These are phyloP conservation scores for Crossaster papposus DNA, from an alignment of 53 echinoderm and acorn worm species.

Conservation along the genomic window DNA sequence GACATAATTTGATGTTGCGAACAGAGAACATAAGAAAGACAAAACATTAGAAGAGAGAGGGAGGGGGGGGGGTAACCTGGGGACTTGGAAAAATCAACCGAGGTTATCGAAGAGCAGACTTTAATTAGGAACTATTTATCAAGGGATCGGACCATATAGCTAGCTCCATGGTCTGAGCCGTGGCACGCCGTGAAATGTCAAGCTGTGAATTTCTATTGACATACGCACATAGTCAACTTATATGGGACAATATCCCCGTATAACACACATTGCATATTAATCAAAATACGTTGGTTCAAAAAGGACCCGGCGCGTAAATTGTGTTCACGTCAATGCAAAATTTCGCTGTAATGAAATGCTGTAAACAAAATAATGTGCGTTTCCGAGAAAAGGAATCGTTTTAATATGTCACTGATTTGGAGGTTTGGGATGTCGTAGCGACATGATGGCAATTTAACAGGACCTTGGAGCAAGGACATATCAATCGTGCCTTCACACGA, in stretches of 20 bases:
- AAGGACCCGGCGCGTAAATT: no score
- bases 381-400: no score
- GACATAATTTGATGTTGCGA: conserved; percentile 11
- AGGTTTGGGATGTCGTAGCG: no score
- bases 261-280: neutral
- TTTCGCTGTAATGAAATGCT: no score
- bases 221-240: neutral
- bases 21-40: neutral
- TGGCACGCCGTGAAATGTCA: neutral
- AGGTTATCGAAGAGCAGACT: neutral
- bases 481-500: no score
- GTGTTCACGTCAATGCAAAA: no score
- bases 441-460: no score
- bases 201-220: neutral
- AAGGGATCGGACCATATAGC: neutral
- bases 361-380: no score
- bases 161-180: no score
- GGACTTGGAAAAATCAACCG: neutral
- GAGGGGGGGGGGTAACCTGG: neutral
- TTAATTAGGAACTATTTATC: conserved; percentile 3
- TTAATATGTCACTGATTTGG: no score
- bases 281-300: no score
- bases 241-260: neutral
- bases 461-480: no score
- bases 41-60: neutral